These are phyloP conservation scores for Holothuria scabra DNA, from an alignment of 53 echinoderm and acorn worm genomes.

Conservation along the genomic window DNA sequence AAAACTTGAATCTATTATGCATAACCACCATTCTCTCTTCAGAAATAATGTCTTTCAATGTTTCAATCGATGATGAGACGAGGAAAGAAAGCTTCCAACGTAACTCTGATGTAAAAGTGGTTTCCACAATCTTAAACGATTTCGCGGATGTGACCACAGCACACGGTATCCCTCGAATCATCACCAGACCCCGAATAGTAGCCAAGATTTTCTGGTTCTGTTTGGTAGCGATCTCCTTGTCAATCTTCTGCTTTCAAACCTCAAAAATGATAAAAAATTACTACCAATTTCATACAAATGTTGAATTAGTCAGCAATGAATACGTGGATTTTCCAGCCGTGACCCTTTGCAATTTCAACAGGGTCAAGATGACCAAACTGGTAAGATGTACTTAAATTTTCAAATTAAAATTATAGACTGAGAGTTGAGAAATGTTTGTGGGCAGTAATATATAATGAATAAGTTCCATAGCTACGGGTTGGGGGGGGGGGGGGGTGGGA, in stretches of 20 bases:
- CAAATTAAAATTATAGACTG: no score
- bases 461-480: no score
- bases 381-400: not conserved
- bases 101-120: no score
- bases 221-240: conserved; percentile 38
- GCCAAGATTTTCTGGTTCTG: conserved; percentile 70
- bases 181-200: conserved; percentile 46
- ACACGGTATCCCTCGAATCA: conserved; percentile 75
- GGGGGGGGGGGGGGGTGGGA: no score
- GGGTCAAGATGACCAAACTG: conserved; percentile 42
- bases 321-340: conserved; percentile 72
- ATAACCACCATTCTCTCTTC: no score
- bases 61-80: no score
- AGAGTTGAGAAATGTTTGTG: no score
- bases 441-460: no score
- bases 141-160: conserved; percentile 79
- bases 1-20: no score
- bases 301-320: conserved; percentile 68
- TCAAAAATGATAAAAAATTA: conserved; percentile 50
- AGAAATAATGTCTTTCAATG: no score
- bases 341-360: conserved; percentile 87
- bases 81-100: no score
- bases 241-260: conserved; percentile 62
- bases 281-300: conserved; percentile 66
- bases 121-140: conserved; percentile 56